Evolutionary conservation across 92 coral and sea anemone genomes (phyloP), one percentile per base, ranked within the genome.

Genomic region (Desmophyllum pertusum): DNA sequence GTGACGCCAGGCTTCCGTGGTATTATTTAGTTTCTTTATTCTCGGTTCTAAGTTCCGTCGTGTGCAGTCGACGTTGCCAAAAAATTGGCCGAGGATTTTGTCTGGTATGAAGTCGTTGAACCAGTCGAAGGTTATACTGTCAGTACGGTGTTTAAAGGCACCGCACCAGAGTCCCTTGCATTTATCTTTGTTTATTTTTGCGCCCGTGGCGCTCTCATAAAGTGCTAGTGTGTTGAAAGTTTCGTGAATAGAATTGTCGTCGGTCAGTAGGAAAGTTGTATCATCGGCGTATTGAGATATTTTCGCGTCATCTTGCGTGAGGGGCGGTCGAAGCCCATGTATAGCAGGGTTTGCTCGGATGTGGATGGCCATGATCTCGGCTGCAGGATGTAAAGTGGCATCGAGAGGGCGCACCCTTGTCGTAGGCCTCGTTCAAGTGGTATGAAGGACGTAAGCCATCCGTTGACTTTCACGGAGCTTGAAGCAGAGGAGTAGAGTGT

Each of bases 141-240:
- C 52, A 5, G 81, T 33, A 6, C 69, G 29, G 51, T 53, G 36
- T 7, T 5, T 21, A 41, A 53, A 53, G 0, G 80, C 39, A 13
- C 80, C 80, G 11, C 25, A 17, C 69, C 68, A 76, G 31, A 76
- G 81, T 1, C 81, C 81, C 45, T 77, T 77, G n/a, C 81, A 77
- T n/a, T 77, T 77, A 11, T 0, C 23, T 2, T 37, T 10, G 39
- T 77, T 76, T 0, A 76, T 6, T 31, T 55, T 53, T 0, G 81
- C 23, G 3, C 62, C 77, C 7, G 77, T 46, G 1, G 78, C 62
- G 14, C 37, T 35, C 27, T 62, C 68, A 29, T 62, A 62, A 15
- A 25, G 15, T 3, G 25, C 15, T 25, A 77, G 11, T 37, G 43
- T 35, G 0, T 29, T 17, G 15, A 77, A 77, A 9, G 19, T 15